These are phyloP conservation scores for Crocallis elinguaria DNA, from an alignment of 2,888 invertebrate species.

Conservation along the genomic window DNA sequence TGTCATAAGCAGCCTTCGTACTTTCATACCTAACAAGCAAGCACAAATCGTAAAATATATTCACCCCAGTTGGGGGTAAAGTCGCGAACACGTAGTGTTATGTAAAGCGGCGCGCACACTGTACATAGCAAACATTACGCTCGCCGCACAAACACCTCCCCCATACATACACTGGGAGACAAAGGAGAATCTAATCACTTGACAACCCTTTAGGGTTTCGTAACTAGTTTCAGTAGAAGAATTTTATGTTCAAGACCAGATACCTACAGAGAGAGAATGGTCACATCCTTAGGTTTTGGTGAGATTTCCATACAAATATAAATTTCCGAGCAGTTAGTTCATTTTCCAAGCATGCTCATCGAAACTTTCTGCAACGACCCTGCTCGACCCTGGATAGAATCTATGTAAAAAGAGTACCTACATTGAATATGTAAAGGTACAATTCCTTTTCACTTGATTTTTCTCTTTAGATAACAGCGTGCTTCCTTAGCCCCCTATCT, in stretches of 20 bases:
- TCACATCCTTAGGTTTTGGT: too few relatives aligned
- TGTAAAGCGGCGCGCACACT: slow-evolving; percentile 24
- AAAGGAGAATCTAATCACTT: not conserved
- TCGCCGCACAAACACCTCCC: slow-evolving; percentile 36
- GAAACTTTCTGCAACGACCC: too few relatives aligned
- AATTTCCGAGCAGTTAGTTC: too few relatives aligned
- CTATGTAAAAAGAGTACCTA: too few relatives aligned
- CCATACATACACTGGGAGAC: not conserved
- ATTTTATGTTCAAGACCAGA: too few relatives aligned
- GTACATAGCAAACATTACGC: slow-evolving; percentile 38
- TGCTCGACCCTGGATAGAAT: too few relatives aligned
- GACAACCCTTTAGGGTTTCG: not conserved
- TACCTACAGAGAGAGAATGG: too few relatives aligned
- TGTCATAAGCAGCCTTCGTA: slow-evolving; percentile 8
- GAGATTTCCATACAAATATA: too few relatives aligned
- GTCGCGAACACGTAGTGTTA: slow-evolving; percentile 28
- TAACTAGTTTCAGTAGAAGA: not conserved
- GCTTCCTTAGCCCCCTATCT: slow-evolving; percentile 2
- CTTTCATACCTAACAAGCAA: slow-evolving; percentile 1
- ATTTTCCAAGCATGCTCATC: too few relatives aligned
- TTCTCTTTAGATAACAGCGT: too few relatives aligned
- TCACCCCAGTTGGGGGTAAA: slow-evolving; percentile 20
- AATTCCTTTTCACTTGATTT: too few relatives aligned
- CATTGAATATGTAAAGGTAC: too few relatives aligned
- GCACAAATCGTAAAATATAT: slow-evolving; percentile 27